A percentile compares a stretch with the other conserved stretches of the same genome.
phyloP scores from a whole-genome alignment of 2,888 invertebrate genomes.

The Drosophila colorata region DNA sequence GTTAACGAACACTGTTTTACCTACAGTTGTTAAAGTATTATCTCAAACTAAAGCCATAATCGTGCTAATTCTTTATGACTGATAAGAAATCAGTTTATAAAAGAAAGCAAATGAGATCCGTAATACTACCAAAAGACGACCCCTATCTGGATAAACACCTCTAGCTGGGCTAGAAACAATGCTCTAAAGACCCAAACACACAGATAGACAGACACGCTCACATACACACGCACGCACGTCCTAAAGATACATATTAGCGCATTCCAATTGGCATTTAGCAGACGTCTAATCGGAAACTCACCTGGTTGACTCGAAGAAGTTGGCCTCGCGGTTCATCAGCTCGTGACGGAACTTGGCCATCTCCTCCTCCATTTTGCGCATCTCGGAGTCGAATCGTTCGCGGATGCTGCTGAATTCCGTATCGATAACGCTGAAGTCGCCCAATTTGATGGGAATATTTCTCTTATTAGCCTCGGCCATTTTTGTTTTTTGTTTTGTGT shows the following conservation, averaged over 20 bases:
- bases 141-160: constrained; percentile 11
- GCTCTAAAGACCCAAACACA: constrained; percentile 5
- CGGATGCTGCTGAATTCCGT: constrained; percentile 98
- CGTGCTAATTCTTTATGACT: not conserved
- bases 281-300: constrained; percentile 77
- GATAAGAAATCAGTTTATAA: not conserved
- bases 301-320: constrained; percentile 96
- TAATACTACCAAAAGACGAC: not conserved
- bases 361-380: constrained; percentile 99
- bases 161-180: not conserved
- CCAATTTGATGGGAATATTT: constrained; percentile 96
- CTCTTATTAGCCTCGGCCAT: constrained; percentile 95
- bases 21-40: not conserved
- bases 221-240: not conserved
- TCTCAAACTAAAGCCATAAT: not conserved
- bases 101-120: no score
- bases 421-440: constrained; percentile 97
- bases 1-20: not conserved
- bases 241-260: not conserved
- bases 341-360: constrained; percentile 98
- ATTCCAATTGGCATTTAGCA: not conserved
- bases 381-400: constrained; percentile 97
- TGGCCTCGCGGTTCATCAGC: constrained; percentile 96
- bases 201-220: not conserved
- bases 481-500: constrained; percentile 50